Evolutionary conservation across 2,797 vertebrate genomes (phyloP), one percentile per base, ranked within the genome.

Genomic region (Amphiprion clarkii): DNA sequence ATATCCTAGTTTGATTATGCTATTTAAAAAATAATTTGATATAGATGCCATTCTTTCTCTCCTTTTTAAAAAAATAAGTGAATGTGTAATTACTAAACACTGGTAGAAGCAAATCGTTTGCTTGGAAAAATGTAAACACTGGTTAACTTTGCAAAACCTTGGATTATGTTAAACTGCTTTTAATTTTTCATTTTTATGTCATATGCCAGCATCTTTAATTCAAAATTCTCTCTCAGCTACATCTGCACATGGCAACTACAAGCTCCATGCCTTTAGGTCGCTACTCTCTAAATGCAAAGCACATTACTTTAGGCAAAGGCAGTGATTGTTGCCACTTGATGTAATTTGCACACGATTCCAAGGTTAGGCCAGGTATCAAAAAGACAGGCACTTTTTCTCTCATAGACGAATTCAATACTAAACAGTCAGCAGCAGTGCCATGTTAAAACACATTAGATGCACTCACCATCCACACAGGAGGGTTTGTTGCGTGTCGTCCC

Each of bases 401-500:
- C 11, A 33, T 13, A 17, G 5, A 12, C 59, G n/a, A 27, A 23
- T 21, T 57, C 4, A 64, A 10, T 54, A 19, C 36, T 42, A 51
- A 64, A 54, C 5, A 42, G 56, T 55, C 16, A 67, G 8, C 36
- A 40, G 27, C n/a, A 62, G 21, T 8, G 40, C 27, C 59, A 2
- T 51, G 48, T 60, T 16, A 60, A 66, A 76, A 72, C 4, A 76
- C 4, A 33, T 11, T 11, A 62, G 5, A 48, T 2, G 12, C 52
- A 51, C 97, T 96, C 94, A 97, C 98, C 98, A 63, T 99, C 98
- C 56, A 99, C 98, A 85, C 98, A 99, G 71, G 98, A 99, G 78
- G 98, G 98, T 93, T 97, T 96, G 95, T 99, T 99, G 92, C 98
- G 96, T 73, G 98, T 99, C 46, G 98, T 99, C 53, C 98, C 98